Conservation (phyloP, 1,140 invertebrate genomes). For the Drosophila bocki region DNA sequence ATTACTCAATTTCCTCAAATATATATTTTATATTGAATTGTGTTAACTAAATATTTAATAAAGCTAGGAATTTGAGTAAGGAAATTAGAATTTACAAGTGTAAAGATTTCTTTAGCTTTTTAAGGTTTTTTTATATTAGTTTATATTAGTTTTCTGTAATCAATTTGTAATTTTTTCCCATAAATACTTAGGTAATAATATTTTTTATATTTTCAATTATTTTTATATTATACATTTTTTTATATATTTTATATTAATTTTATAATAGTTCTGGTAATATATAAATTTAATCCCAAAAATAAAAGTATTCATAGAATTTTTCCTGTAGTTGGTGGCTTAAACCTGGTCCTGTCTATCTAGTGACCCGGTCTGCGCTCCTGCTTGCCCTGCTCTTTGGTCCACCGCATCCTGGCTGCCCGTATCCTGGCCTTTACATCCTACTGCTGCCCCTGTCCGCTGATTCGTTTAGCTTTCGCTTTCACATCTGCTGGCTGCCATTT, state of each 20-base stretch:
- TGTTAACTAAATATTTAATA: not conserved
- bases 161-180: too few relatives aligned
- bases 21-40: not conserved
- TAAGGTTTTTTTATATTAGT: too few relatives aligned
- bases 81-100: not conserved
- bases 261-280: not conserved
- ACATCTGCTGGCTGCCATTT: constrained; percentile 60
- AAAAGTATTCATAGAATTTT: not conserved
- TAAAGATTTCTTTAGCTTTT: too few relatives aligned
- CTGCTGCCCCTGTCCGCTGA: not conserved
- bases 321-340: too few relatives aligned
- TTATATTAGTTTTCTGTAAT: too few relatives aligned
- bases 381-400: not conserved
- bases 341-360: not conserved
- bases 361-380: not conserved
- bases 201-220: too few relatives aligned
- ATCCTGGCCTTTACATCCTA: constrained; percentile 3
- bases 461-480: constrained; percentile 67
- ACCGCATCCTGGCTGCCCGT: constrained; percentile 4
- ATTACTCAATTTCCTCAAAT: not conserved
- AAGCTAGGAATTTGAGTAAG: too few relatives aligned
- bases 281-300: not conserved
- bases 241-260: not conserved
- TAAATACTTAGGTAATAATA: too few relatives aligned
- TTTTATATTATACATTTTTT: too few relatives aligned